A percentile compares a stretch with the other conserved stretches of the same genome.
Conservation (phyloP, 2,888 invertebrate species). For the Gortyna flavago region DNA sequence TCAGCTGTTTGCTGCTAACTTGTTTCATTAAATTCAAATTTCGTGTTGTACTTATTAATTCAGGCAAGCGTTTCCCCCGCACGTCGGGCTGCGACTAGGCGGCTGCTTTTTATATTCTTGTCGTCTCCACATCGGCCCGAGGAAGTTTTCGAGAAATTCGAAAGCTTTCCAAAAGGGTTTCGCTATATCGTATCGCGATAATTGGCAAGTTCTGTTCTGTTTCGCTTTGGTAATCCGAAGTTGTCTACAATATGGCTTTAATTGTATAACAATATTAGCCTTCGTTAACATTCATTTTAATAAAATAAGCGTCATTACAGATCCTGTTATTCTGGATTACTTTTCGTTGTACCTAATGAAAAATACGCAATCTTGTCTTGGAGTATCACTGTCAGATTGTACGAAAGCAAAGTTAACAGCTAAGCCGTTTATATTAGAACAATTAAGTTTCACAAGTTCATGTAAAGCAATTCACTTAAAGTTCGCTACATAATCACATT, state of each 20-base stretch:
- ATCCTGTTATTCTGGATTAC: slow-evolving; percentile 27
- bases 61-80: slow-evolving; percentile 83
- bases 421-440: slow-evolving; percentile 84
- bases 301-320: slow-evolving; percentile 37
- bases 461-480: slow-evolving; percentile 86
- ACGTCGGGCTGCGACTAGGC: slow-evolving; percentile 76
- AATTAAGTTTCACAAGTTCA: slow-evolving; percentile 85
- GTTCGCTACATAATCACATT: slow-evolving; percentile 86
- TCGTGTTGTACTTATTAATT: slow-evolving; percentile 90
- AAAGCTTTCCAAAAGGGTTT: slow-evolving; percentile 68
- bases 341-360: slow-evolving; percentile 27
- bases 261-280: slow-evolving; percentile 66
- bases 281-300: slow-evolving; percentile 64
- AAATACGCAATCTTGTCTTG: slow-evolving; percentile 23
- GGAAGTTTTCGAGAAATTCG: slow-evolving; percentile 70
- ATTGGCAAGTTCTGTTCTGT: slow-evolving; percentile 72
- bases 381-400: slow-evolving; percentile 71
- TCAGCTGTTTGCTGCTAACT: slow-evolving; percentile 88
- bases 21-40: slow-evolving; percentile 91
- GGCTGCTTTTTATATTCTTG: slow-evolving; percentile 84
- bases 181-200: slow-evolving; percentile 66
- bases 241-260: slow-evolving; percentile 61
- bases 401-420: slow-evolving; percentile 79
- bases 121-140: slow-evolving; percentile 71
- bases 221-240: slow-evolving; percentile 59